A percentile compares a stretch with the other conserved stretches of the same genome.
phyloP scores from a whole-genome alignment of 1,140 invertebrate species.

The Bombus terrestris region DNA sequence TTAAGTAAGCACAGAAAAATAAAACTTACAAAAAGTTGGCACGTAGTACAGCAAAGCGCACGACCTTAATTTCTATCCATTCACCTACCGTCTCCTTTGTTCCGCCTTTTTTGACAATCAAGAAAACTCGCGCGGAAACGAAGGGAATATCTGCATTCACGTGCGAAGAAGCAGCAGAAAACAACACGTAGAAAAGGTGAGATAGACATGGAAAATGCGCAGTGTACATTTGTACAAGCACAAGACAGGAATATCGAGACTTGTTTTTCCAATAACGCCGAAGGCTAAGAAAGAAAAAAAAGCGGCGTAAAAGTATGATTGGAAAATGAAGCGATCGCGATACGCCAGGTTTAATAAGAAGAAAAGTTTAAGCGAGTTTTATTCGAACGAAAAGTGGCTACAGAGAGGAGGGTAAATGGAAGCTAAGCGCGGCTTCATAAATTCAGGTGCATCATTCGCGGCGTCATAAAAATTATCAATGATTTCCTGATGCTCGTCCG shows the following conservation, averaged over 20 bases:
- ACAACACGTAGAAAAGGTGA: background rate
- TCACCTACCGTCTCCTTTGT: background rate
- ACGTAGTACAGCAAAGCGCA: no score
- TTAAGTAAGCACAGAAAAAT: no score
- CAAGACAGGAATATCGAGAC: background rate
- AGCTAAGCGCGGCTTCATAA: constrained; percentile 14
- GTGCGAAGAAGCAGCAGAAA: background rate
- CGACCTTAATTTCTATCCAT: background rate
- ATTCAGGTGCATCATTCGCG: constrained; percentile 25
- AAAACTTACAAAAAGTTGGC: no score
- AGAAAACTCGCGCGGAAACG: background rate
- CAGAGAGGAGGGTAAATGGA: background rate
- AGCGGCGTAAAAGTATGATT: background rate
- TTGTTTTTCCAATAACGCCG: background rate
- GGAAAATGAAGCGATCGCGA: background rate
- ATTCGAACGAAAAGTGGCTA: background rate
- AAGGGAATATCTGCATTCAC: background rate
- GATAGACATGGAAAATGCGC: background rate
- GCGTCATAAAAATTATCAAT: constrained; percentile 35
- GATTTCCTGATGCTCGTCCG: constrained; percentile 57
- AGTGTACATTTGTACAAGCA: background rate
- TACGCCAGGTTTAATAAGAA: background rate
- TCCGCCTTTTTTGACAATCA: background rate
- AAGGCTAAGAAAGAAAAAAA: background rate
- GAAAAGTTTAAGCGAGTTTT: background rate